Percentiles rank a stretch among this genome's conserved stretches.
These are phyloP conservation scores for Nomada hirtipes DNA, from an alignment of 2,888 invertebrate species.

Conservation along the genomic window DNA sequence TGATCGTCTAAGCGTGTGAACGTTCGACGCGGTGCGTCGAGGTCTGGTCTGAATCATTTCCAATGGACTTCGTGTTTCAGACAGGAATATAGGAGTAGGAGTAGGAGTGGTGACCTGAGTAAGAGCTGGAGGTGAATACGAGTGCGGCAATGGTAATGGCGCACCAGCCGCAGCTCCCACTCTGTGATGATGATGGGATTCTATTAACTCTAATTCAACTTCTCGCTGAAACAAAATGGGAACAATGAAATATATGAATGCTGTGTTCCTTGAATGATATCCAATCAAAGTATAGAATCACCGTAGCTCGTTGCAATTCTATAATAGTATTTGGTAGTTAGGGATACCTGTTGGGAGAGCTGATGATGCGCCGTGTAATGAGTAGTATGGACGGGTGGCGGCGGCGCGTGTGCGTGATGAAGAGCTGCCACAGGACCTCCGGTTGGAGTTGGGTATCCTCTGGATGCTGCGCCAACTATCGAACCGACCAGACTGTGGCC, in stretches of 20 bases:
- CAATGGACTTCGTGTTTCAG: slow-evolving; percentile 84
- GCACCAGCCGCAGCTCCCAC: slow-evolving; percentile 83
- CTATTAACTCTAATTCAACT: slow-evolving; percentile 81
- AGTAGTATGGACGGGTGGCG: slow-evolving; percentile 80
- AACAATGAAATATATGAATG: neutral
- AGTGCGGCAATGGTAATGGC: slow-evolving; percentile 83
- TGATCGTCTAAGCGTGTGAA: slow-evolving; percentile 85
- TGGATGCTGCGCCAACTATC: slow-evolving; percentile 78
- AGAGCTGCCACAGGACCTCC: slow-evolving; percentile 80
- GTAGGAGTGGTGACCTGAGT: slow-evolving; percentile 86
- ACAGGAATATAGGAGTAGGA: slow-evolving; percentile 82
- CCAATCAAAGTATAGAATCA: no score
- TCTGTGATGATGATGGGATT: slow-evolving; percentile 82
- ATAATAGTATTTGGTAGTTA: neutral
- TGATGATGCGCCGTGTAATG: slow-evolving; percentile 81
- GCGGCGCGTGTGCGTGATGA: slow-evolving; percentile 78
- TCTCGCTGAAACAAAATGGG: slow-evolving; percentile 74
- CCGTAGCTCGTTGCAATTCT: no score
- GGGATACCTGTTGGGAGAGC: slow-evolving; percentile 79
- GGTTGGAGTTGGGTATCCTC: slow-evolving; percentile 80
- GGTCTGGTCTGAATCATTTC: slow-evolving; percentile 84
- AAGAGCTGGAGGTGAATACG: slow-evolving; percentile 83
- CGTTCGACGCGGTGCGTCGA: slow-evolving; percentile 80
- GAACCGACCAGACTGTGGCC: slow-evolving; percentile 79
- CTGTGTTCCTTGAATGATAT: neutral